Conservation (phyloP, 1,140 invertebrate species). For the Copidosoma floridanum region DNA sequence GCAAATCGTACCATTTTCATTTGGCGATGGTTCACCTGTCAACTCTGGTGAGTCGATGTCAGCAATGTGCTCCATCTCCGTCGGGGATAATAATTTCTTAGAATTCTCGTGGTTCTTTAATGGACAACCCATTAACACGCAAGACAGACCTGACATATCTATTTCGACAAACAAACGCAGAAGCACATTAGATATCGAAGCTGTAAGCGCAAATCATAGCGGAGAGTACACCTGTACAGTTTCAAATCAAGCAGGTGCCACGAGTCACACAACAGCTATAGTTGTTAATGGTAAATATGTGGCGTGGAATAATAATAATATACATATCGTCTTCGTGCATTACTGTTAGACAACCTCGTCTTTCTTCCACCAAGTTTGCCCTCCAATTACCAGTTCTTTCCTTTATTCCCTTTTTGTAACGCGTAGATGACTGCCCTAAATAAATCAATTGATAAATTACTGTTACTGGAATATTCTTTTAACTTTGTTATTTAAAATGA, state of each 20-base stretch:
- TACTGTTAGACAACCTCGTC: not conserved
- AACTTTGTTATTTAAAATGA: too few relatives aligned
- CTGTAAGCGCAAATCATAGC: conserved; percentile 58
- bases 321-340: conserved; percentile 14
- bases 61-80: conserved; percentile 68
- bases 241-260: conserved; percentile 53
- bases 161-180: conserved; percentile 62
- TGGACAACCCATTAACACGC: conserved; percentile 52
- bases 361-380: not conserved
- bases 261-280: conserved; percentile 65
- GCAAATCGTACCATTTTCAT: conserved; percentile 57
- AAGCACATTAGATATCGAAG: conserved; percentile 63
- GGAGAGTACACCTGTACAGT: conserved; percentile 65
- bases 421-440: too few relatives aligned
- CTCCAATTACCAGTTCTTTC: too few relatives aligned
- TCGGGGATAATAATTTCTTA: conserved; percentile 68
- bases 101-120: conserved; percentile 69
- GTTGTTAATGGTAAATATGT: conserved; percentile 68
- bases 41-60: conserved; percentile 69
- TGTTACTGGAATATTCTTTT: too few relatives aligned
- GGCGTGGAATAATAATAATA: conserved; percentile 30
- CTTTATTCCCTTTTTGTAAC: too few relatives aligned
- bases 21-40: conserved; percentile 59
- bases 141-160: conserved; percentile 35
- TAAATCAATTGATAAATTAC: too few relatives aligned